Percentiles rank a stretch among this genome's conserved stretches.
Conservation (phyloP, 2,888 invertebrate genomes). For the Arge pagana region DNA sequence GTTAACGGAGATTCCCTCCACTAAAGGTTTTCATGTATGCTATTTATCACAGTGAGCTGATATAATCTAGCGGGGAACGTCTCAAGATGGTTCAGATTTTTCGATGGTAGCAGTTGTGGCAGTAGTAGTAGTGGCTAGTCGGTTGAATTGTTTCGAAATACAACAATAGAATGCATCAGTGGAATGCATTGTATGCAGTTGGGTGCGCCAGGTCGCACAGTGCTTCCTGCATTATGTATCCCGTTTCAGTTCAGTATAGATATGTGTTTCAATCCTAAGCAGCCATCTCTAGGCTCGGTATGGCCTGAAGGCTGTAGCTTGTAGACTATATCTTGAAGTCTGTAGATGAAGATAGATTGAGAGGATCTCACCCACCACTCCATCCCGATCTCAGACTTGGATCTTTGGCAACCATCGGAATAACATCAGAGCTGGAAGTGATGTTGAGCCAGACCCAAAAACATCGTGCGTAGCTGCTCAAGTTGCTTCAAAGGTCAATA, state of each 20-base stretch:
- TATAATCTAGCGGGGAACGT: conserved; percentile 44
- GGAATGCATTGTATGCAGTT: conserved; percentile 48
- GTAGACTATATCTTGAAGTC: not conserved
- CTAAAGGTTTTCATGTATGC: no score
- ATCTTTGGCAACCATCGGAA: not conserved
- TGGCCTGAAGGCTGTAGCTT: not conserved
- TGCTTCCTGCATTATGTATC: conserved; percentile 55
- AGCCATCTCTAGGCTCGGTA: conserved; percentile 32
- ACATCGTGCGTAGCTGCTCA: not conserved
- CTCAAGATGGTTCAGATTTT: conserved; percentile 37
- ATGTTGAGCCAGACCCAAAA: not conserved
- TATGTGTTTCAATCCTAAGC: conserved; percentile 46
- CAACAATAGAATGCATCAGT: conserved; percentile 50
- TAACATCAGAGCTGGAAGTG: no score
- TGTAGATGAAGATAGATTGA: not conserved
- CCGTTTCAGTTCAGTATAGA: conserved; percentile 34
- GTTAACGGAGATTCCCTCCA: no score
- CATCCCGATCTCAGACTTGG: not conserved
- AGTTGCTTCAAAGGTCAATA: no score
- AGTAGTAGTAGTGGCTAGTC: conserved; percentile 19
- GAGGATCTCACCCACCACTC: not conserved
- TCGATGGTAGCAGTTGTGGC: conserved; percentile 30
- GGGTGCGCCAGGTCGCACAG: conserved; percentile 48
- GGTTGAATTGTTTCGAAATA: conserved; percentile 47
- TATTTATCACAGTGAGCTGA: no score